Base-by-base conservation (phyloP, 2,113 vertebrate genomes). In the Bungarus multicinctus region DNA sequence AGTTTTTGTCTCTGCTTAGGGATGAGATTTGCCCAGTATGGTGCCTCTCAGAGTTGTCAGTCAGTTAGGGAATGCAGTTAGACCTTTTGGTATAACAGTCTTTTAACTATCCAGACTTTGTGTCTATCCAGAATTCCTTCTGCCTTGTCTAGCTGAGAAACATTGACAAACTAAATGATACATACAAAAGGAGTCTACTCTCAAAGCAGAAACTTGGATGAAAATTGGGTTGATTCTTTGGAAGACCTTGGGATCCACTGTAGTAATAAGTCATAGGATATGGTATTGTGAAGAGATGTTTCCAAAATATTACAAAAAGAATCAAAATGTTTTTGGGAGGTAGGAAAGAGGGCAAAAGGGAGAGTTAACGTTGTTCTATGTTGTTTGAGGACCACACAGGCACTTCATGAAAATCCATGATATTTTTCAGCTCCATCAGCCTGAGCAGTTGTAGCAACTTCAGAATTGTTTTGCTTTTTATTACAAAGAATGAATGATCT, bases 361-460 rank as follows among this genome's bases (percentile, higher is more conserved):
- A 96, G 94, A 95, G 92, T 93, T 95, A 85, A 94, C 95, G 95
- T 93, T 96, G 96, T 97, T 95, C 94, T 96, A 94, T 96, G 94
- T 94, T 96, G 94, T 90, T 85, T 94, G 8, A 0, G 88, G 97
- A 97, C 97, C 97, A 97, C 97, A 96, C 97, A 97, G 94, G 94
- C 93, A 64, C 90, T 95, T 57, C 90, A 5, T 94, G 94, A 93
- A 93, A 96, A 95, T 95, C 94, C 89, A 93, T 87, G 57, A 9
- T 60, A 87, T 34, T 94, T 95, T 96, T 96, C 96, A 96, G 85
- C 93, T 94, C 92, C 55, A 95, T 86, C 96, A 97, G 95, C 94
- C 95, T 95, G 92, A 95, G 94, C 95, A 95, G 94, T 93, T 95
- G 93, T 91, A 85, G 93, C 74, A 92, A 96, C 96, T 96, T 95